Conservation (phyloP, 2,113 vertebrate genomes). For the Haplotaxodon microlepis region DNA sequence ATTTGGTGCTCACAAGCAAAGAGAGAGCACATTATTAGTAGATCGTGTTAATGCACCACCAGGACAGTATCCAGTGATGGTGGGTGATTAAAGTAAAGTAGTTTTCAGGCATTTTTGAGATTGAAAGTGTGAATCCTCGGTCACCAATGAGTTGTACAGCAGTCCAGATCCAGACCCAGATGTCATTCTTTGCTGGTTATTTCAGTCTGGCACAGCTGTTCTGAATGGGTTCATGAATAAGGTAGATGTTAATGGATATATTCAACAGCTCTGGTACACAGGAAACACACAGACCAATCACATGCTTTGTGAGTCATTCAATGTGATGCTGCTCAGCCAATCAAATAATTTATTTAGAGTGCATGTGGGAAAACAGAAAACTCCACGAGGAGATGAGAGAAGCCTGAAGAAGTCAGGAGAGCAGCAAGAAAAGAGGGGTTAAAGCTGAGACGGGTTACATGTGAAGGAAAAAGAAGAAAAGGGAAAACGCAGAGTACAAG, state of each 20-base stretch:
- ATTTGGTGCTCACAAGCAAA: neutral
- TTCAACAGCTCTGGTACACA: neutral
- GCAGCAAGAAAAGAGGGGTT: neutral
- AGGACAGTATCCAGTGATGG: neutral
- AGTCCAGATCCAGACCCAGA: neutral
- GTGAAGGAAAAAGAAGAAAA: neutral
- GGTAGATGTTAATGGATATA: neutral
- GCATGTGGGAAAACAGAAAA: neutral
- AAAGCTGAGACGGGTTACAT: neutral
- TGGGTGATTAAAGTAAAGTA: neutral
- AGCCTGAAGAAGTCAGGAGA: neutral
- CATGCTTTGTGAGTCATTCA: neutral
- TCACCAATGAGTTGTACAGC: neutral
- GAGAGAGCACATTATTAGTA: neutral
- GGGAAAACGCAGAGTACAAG: neutral
- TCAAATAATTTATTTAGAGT: neutral
- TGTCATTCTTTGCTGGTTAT: neutral
- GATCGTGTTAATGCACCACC: neutral
- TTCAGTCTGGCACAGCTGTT: neutral
- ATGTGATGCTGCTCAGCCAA: neutral
- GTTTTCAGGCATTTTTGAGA: neutral
- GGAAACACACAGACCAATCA: neutral
- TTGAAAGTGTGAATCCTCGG: neutral
- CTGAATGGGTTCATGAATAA: neutral
- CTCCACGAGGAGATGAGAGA: neutral